Base-by-base conservation (phyloP, 1,140 invertebrate genomes). In the Holcopasites calliopsidis region DNA sequence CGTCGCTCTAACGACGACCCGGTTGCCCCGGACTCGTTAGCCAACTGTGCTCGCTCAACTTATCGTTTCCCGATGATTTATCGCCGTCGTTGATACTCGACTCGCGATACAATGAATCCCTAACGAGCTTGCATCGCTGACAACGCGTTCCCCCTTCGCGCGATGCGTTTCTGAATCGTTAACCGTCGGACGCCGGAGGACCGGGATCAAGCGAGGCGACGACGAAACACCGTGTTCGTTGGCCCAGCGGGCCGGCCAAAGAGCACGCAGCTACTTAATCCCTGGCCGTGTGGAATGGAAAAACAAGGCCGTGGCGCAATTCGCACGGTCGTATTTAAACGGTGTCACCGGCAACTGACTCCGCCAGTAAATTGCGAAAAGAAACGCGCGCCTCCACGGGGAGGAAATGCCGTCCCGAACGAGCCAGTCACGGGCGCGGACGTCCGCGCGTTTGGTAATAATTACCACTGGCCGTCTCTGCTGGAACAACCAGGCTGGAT, bases 311-410 rank as follows among this genome's bases (percentile, higher is more conserved):
- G 2, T 21, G 18, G 38, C 16, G n/a, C 18, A 44, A 57, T 69
- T 44, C 38, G 16, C 47, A 28, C 16, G 8, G 5, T 54, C 33
- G 18, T 4, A 16, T 31, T 65, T 64, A 72, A 72, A 62, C 35
- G 35, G 21, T 52, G 58, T 72, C 69, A 44, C 44, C 26, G 33
- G 44, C 69, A 62, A 62, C 69, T 72, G 69, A 61, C n/a, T 50
- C 18, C 11, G 18, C n/a, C 3, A 26, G n/a, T 66, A 73, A 55
- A 73, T 33, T 35, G 13, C 35, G 47, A 65, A 65, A 73, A 73
- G 61, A 73, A 73, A 73, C 61, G 49, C 8, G n/a, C 71, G 1
- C n/a, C 16, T 40, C 23, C 62, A 11, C 13, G 35, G 26, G 35
- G 13, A 47, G 28, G 42, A 35, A 64, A 73, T 65, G 40, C 49